Conservation (phyloP, 2,888 invertebrate species). For the Willowsia nigromaculata region DNA sequence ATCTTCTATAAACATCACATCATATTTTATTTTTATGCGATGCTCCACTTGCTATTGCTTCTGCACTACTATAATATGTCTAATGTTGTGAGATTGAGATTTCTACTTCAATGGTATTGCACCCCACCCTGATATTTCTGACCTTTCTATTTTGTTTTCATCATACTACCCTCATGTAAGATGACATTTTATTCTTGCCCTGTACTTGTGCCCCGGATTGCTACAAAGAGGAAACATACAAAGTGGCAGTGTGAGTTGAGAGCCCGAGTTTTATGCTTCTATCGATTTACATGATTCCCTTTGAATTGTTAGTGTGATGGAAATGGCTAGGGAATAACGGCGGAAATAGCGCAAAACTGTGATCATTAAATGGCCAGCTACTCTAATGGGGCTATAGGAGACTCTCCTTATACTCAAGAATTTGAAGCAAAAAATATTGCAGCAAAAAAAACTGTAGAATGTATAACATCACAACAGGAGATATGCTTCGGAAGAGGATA, state of each 20-base stretch:
- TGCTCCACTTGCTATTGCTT: conserved; percentile 55
- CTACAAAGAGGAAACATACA: not conserved
- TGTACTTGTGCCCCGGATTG: not conserved
- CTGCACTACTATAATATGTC: not conserved
- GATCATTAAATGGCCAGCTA: conserved; percentile 14
- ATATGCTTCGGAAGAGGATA: not conserved
- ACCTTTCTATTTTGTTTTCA: conserved; percentile 56
- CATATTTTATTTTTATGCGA: conserved; percentile 64
- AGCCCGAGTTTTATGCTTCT: not conserved
- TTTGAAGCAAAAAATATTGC: not conserved
- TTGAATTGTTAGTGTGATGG: conserved; percentile 22
- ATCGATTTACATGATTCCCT: conserved; percentile 26
- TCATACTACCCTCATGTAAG: conserved; percentile 17
- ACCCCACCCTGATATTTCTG: conserved; percentile 34
- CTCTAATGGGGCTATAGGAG: conserved; percentile 17
- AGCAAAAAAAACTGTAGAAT: not conserved
- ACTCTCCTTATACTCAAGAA: not conserved
- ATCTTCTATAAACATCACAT: conserved; percentile 69
- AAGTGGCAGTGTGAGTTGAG: not conserved
- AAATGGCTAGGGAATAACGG: conserved; percentile 28
- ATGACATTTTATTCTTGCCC: not conserved
- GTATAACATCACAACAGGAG: not conserved
- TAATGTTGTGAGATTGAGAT: conserved; percentile 8
- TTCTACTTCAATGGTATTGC: conserved; percentile 29
- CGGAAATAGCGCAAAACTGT: conserved; percentile 38